phyloP scores from a whole-genome alignment of 2,113 vertebrate species.

The Natator depressus region DNA sequence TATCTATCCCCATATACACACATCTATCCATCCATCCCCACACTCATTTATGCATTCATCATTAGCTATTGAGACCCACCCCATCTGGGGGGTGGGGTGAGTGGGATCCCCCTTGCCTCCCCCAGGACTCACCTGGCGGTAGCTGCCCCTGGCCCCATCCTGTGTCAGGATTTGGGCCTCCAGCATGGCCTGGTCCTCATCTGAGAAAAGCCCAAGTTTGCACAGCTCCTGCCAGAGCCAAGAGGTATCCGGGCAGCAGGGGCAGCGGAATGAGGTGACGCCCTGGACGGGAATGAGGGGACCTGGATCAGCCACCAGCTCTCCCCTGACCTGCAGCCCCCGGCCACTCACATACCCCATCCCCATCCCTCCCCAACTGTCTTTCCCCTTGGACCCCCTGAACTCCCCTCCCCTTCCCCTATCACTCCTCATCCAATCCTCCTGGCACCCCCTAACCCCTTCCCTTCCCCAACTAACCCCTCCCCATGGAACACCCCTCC shows the following conservation, averaged over 20 bases:
- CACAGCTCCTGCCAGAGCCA: neutral
- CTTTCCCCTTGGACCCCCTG: too few relatives aligned
- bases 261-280: neutral
- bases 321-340: neutral
- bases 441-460: too few relatives aligned
- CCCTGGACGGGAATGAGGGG: neutral
- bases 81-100: neutral
- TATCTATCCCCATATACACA: neutral
- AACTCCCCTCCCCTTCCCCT: too few relatives aligned
- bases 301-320: neutral
- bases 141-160: neutral
- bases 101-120: neutral
- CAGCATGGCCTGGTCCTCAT: neutral
- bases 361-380: neutral
- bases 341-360: neutral
- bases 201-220: neutral
- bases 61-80: neutral
- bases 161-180: neutral
- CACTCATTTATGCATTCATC: neutral
- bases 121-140: neutral
- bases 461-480: too few relatives aligned
- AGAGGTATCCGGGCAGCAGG: neutral
- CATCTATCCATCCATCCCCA: neutral
- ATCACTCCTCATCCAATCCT: too few relatives aligned
- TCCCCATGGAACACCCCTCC: too few relatives aligned